These are phyloP conservation scores for Apodemia mormo DNA, from an alignment of 2,888 invertebrate genomes.

Conservation along the genomic window DNA sequence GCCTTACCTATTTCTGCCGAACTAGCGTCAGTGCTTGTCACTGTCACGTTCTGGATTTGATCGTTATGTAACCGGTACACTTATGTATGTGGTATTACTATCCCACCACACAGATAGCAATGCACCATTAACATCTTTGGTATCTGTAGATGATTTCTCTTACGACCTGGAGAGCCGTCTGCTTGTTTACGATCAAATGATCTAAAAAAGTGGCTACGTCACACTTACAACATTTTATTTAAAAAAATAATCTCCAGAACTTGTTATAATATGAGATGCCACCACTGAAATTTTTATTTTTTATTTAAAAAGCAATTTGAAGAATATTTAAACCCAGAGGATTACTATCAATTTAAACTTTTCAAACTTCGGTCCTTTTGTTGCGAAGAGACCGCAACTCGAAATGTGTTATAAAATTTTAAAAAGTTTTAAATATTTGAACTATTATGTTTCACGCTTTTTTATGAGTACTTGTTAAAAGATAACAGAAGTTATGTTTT, in stretches of 20 bases:
- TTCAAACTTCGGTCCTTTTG: constrained; percentile 36
- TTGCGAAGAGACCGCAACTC: constrained; percentile 34
- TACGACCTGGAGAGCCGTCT: no score
- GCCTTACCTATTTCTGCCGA: no score
- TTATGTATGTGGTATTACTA: no score
- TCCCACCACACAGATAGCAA: no score
- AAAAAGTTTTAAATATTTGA: constrained; percentile 35
- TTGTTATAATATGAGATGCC: background rate
- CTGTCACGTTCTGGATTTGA: no score
- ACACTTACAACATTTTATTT: background rate
- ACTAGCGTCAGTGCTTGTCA: no score
- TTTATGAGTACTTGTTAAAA: background rate
- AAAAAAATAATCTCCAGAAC: background rate
- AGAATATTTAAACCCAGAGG: constrained; percentile 35
- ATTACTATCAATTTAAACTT: constrained; percentile 41
- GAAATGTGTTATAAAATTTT: constrained; percentile 41
- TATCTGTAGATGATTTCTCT: no score
- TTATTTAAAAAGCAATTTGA: constrained; percentile 31
- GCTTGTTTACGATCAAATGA: no score
- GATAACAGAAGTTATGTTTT: background rate
- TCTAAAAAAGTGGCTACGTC: no score
- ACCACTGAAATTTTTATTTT: background rate
- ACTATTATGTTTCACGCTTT: constrained; percentile 11
- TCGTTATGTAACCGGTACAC: no score
- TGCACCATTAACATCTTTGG: no score